Percentiles rank a stretch among this genome's conserved stretches.
phyloP scores from a whole-genome alignment of 2,113 vertebrate species.

The Boulengeromyrus knoepffleri region DNA sequence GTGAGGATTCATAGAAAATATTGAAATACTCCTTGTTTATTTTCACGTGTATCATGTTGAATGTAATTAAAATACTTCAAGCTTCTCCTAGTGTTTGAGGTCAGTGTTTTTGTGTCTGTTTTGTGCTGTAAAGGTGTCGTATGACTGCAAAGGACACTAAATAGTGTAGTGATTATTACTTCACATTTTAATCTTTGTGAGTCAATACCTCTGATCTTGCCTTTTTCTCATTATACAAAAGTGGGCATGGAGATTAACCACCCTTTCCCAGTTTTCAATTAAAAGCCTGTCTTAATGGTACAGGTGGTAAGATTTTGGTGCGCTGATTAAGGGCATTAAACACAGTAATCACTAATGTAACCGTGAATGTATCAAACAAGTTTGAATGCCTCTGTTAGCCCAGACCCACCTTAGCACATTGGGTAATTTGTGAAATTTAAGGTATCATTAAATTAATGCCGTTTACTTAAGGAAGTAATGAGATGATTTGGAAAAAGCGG shows the following conservation, averaged over 20 bases:
- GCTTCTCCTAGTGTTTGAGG: conserved; percentile 17
- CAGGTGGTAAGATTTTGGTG: background rate
- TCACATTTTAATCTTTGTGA: conserved; percentile 12
- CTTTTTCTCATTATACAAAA: conserved; percentile 6
- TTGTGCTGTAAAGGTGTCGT: conserved; percentile 19
- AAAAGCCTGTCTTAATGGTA: background rate
- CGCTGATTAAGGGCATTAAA: background rate
- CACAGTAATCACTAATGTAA: background rate
- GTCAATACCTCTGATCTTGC: conserved; percentile 20
- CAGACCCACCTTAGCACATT: background rate
- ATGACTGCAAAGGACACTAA: conserved; percentile 14
- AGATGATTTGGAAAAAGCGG: background rate
- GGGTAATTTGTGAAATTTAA: background rate
- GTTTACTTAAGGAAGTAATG: background rate
- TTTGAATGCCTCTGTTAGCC: background rate
- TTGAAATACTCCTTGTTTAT: background rate
- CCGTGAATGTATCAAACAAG: background rate
- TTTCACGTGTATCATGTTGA: conserved; percentile 12
- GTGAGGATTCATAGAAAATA: background rate
- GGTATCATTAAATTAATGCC: background rate
- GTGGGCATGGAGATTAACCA: background rate
- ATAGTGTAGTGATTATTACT: conserved; percentile 19
- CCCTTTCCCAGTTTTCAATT: conserved; percentile 11
- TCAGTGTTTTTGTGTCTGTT: conserved; percentile 25
- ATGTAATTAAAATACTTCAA: conserved; percentile 37